Percentiles rank a stretch among this genome's conserved stretches.
phyloP scores from a whole-genome alignment of 2,113 vertebrate genomes.

The Erythrocercus mccallii region DNA sequence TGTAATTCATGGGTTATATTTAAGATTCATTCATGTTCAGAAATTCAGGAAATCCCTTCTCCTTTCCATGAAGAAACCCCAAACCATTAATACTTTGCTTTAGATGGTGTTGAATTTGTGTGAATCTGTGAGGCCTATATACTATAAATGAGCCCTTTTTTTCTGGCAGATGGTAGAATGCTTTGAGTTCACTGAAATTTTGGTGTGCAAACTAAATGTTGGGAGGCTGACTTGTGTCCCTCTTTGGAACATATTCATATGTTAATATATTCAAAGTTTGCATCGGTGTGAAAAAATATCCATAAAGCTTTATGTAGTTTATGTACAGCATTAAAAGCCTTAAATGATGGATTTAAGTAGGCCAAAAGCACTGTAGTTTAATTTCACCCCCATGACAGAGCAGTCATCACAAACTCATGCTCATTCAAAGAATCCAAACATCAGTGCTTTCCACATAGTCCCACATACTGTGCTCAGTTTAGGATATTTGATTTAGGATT shows the following conservation, averaged over 20 bases:
- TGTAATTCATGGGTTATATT: neutral
- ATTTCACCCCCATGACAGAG: neutral
- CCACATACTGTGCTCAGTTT: neutral
- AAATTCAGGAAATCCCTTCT: neutral
- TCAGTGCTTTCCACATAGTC: neutral
- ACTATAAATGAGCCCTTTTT: neutral
- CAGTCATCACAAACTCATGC: neutral
- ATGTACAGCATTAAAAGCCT: neutral
- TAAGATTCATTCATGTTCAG: neutral
- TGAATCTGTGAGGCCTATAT: neutral
- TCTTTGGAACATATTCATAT: neutral
- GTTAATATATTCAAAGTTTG: neutral
- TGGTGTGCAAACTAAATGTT: neutral
- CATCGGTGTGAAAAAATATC: neutral
- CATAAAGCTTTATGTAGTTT: neutral
- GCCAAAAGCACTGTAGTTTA: neutral
- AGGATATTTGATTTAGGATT: neutral
- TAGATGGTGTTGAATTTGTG: neutral
- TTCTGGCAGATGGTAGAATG: neutral
- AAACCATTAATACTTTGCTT: neutral
- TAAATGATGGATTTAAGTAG: neutral
- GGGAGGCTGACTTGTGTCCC: neutral
- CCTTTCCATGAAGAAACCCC: neutral
- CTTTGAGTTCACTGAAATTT: neutral
- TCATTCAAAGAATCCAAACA: neutral